A percentile compares a stretch with the other conserved stretches of the same genome.
Conservation (phyloP, 1,140 invertebrate species). For the Pseudomyrmex flavicornis region DNA sequence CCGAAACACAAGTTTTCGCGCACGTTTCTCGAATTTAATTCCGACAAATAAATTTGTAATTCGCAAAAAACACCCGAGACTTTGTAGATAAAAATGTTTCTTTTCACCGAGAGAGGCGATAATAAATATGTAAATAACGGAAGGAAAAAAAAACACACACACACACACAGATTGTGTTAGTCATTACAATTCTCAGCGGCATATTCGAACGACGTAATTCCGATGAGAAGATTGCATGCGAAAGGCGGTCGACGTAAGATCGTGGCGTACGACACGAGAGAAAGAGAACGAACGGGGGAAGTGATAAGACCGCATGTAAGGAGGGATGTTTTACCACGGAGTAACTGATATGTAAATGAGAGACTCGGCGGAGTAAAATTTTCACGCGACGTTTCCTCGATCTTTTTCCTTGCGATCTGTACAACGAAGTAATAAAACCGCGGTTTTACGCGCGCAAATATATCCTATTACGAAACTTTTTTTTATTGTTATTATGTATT, state of each 20-base stretch:
- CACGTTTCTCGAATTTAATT: too few species aligned
- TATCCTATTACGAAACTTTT: too few species aligned
- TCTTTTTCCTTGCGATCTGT: background rate
- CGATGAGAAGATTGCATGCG: constrained; percentile 42
- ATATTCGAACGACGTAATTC: constrained; percentile 51
- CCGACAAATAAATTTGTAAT: too few species aligned
- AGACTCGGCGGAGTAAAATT: constrained; percentile 38
- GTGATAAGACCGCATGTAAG: constrained; percentile 30
- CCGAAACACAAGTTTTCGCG: too few species aligned
- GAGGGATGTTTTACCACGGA: constrained; percentile 58
- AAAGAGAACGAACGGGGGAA: background rate
- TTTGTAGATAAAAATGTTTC: too few species aligned
- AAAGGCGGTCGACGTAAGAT: constrained; percentile 17
- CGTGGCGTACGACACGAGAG: constrained; percentile 6
- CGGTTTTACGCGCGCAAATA: too few species aligned
- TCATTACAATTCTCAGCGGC: constrained; percentile 23
- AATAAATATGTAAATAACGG: background rate
- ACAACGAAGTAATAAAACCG: too few species aligned
- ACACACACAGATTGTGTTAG: background rate
- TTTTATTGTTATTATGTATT: too few species aligned
- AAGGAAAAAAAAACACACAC: too few species aligned
- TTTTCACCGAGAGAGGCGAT: background rate
- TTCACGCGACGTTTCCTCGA: constrained; percentile 10
- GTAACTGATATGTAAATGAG: constrained; percentile 71
- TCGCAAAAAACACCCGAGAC: too few species aligned